phyloP scores from a whole-genome alignment of 2,888 invertebrate species.

The Drosophila falleni region DNA sequence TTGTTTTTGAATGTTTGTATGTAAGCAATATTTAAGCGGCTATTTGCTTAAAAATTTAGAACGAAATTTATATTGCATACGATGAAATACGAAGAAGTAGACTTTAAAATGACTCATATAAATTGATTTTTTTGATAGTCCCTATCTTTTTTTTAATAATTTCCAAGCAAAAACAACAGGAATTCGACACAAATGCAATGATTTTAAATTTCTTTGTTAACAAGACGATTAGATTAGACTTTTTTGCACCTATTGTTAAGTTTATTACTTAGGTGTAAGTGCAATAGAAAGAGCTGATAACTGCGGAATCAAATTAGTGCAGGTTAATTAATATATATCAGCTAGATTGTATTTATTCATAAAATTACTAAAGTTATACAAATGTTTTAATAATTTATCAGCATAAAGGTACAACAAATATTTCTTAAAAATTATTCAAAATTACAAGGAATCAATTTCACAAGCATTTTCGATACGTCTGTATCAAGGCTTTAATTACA shows the following conservation, averaged over 20 bases:
- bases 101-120: background rate
- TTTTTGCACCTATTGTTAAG: background rate
- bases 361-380: slow-evolving; percentile 22
- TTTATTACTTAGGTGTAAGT: slow-evolving; percentile 4
- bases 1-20: too few relatives aligned
- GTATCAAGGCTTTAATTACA: slow-evolving; percentile 50
- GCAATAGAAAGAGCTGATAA: background rate
- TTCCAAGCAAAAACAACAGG: background rate
- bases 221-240: slow-evolving; percentile 48
- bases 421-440: slow-evolving; percentile 41
- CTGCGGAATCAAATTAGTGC: background rate
- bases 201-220: slow-evolving; percentile 14
- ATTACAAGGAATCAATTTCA: slow-evolving; percentile 20
- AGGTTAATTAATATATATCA: background rate
- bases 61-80: background rate
- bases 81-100: background rate
- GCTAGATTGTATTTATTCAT: slow-evolving; percentile 45
- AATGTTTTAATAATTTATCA: slow-evolving; percentile 33
- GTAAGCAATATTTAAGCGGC: too few relatives aligned
- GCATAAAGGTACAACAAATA: slow-evolving; percentile 14
- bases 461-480: background rate
- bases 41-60: background rate
- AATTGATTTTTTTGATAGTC: background rate
- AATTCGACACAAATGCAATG: slow-evolving; percentile 23
- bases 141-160: background rate